A percentile compares a stretch with the other conserved stretches of the same genome.
Evolutionary conservation across 2,113 vertebrate genomes (phyloP).

Genomic region (Neotragus pygmaeus): DNA sequence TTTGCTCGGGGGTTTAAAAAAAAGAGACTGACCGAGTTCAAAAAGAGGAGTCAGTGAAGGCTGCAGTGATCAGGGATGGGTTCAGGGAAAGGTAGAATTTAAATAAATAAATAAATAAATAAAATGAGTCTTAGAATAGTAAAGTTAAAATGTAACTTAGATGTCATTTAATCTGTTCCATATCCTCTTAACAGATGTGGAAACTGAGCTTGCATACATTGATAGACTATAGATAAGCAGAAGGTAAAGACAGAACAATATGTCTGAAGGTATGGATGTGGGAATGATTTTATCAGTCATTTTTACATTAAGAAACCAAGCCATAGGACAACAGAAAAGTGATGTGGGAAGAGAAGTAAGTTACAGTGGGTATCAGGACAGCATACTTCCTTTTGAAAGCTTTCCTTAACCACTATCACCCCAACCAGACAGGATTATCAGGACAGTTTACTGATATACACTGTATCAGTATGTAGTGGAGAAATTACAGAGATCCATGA

Average conservation of each 20-base stretch:
- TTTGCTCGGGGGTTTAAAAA: not conserved
- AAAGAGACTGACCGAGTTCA: not conserved
- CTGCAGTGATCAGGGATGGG: not conserved
- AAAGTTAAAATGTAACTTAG: not conserved
- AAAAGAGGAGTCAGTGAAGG: not conserved
- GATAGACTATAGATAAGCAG: not conserved
- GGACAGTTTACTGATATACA: not conserved
- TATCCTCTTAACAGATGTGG: not conserved
- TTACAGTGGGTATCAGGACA: not conserved
- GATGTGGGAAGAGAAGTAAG: not conserved
- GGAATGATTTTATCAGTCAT: not conserved
- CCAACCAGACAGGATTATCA: rapidly evolving
- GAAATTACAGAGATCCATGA: not conserved
- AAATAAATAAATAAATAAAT: too few relatives aligned
- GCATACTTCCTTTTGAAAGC: not conserved
- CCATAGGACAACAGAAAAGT: not conserved
- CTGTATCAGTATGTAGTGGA: rapidly evolving
- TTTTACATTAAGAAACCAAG: not conserved
- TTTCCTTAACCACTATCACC: not conserved
- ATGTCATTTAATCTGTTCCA: not conserved
- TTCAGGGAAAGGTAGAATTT: not conserved
- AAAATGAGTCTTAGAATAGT: not conserved
- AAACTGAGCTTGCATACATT: not conserved
- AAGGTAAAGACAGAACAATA: not conserved
- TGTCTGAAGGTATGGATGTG: not conserved